phyloP scores from a whole-genome alignment of 30 jellyfish, hydroid and myxozoan genomes.

The Mastigias papua region DNA sequence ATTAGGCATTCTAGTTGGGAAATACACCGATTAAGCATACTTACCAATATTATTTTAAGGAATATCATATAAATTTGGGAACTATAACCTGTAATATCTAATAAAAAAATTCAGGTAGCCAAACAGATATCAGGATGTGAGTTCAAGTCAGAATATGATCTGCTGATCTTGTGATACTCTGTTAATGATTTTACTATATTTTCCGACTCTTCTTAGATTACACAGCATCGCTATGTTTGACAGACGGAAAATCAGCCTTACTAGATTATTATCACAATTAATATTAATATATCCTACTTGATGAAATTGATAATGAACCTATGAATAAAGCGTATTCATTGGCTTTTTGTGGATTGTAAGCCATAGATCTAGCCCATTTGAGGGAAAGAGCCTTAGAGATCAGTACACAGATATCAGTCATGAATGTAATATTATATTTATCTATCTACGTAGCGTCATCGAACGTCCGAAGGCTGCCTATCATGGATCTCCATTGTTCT shows the following conservation, averaged over 20 bases:
- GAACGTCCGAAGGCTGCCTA: too few species aligned
- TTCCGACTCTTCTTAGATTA: background rate
- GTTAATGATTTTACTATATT: too few species aligned
- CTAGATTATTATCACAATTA: background rate
- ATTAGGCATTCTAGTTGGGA: too few species aligned
- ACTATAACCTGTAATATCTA: too few species aligned
- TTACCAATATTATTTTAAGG: too few species aligned
- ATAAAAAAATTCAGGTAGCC: too few species aligned
- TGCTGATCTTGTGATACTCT: background rate
- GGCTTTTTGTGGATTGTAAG: background rate
- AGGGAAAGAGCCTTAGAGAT: background rate
- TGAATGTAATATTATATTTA: background rate
- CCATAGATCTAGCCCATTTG: background rate
- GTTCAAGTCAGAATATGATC: background rate
- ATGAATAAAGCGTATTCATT: conserved; percentile 10
- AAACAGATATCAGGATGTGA: too few species aligned
- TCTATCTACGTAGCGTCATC: too few species aligned
- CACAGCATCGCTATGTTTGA: background rate
- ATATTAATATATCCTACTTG: background rate
- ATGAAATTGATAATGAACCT: background rate
- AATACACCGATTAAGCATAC: too few species aligned
- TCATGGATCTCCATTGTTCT: too few species aligned
- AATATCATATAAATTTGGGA: too few species aligned
- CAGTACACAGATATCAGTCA: background rate
- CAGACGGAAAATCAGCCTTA: background rate